Evolutionary conservation across 2,888 invertebrate genomes (phyloP), one percentile per base, ranked within the genome.

Genomic region (Scelioninae gen. 1): DNA sequence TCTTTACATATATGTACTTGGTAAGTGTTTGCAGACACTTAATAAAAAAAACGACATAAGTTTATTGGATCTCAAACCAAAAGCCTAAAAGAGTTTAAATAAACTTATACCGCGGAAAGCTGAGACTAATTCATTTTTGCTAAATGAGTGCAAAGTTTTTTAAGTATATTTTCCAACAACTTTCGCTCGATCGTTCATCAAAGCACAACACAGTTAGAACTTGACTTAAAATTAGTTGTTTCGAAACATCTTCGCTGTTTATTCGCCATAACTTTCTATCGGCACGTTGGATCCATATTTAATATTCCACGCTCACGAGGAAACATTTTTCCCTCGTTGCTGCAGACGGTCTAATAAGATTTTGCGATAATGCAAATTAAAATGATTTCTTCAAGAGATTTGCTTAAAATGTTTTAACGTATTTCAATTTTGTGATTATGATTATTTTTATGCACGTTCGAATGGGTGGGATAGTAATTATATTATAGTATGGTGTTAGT

Each of bases 91-190:
- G 82, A 86, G 87, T 88, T 89, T 87, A 89, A 90, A 89, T 88
- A 90, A 90, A 89, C 88, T 89, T 85, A 87, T 88, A 86, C 87
- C 82, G 85, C 83, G 82, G 82, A 75, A 76, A 83, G 82, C 77
- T 74, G 29, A 84, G 85, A 88, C 86, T 90, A 90, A 91, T 90
- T 90, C 89, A 88, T 90, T 91, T 90, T 90, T 89, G 88, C 88
- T 88, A 90, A 91, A 89, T 88, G 90, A 88, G 86, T 86, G 86
- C 84, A 89, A 90, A 91, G 87, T 90, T 90, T 86, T 89, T 90
- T 88, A 88, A 89, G 89, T 89, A 87, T 58, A 60, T 78, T 78
- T 60, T 15, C 3, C 68, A 16, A 34, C 31, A 75, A 77, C 62
- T 84, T 82, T 75, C 11, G 32, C 77, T 68, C 63, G 71, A 82